Evolutionary conservation across 2,797 vertebrate species (phyloP), one percentile per base, ranked within the genome.

Genomic region (Myiotriccus ornatus): DNA sequence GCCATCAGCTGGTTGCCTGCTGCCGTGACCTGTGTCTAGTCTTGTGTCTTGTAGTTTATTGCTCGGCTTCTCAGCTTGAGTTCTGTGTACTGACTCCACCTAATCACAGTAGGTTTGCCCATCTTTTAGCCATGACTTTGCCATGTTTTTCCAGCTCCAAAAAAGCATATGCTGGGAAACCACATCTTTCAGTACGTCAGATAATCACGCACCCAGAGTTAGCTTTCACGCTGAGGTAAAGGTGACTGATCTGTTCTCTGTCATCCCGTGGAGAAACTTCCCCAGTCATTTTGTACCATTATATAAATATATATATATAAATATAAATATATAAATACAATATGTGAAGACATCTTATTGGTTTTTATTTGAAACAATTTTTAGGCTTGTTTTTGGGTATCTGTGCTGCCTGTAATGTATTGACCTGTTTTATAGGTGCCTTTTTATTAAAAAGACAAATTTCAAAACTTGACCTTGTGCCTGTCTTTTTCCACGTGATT

Each of bases 261-360:
- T 95, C 95, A 96, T 96, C 96, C 95, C 95, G 86, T 94, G 96
- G 97, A 97, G 96, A 96, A 93, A 84, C 68, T 90, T 94, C 94
- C 97, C 91, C 97, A 96, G 97, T 97, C 98, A 98, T 98, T 98
- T 98, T 98, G 98, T 98, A 98, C 97, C 97, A 98, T 98, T 97
- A 98, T 98, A 98, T 98, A 98, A 98, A 98, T 98, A 98, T 97
- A 96, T 96, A 98, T 96, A 98, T 96, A 98, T 67, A 91, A 94
- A 98, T 98, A 98, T 98, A 98, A 98, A 98, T 98, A 98, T 98
- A 98, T 98, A 98, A 98, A 98, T 98, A 98, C 97, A 97, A 96
- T 98, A 98, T 98, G 97, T 98, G 98, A 98, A 98, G 93, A 98
- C 98, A 98, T 98, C 97, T 95, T 98, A 97, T 93, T 97, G 97